Evolutionary conservation across 2,888 invertebrate species (phyloP).

Genomic region (Ectobius pallidus): DNA sequence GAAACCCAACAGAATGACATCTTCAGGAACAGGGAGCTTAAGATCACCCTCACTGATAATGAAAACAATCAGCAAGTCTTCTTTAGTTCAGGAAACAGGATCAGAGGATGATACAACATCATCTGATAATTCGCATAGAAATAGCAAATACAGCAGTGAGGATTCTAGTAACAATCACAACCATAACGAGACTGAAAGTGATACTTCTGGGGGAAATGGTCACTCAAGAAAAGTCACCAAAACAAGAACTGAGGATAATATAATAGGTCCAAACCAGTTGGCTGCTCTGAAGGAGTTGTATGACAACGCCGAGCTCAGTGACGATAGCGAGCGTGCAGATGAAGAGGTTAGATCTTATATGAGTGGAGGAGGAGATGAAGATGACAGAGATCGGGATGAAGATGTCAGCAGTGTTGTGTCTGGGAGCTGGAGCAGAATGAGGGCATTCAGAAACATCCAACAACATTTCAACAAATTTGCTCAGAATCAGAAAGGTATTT

Average conservation of each 20-base stretch:
- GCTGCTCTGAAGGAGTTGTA: constrained; percentile 56
- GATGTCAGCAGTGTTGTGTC: constrained; percentile 56
- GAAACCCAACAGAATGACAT: not conserved
- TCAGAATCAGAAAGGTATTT: not conserved
- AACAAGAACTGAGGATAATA: not conserved
- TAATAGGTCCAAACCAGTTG: constrained; percentile 46
- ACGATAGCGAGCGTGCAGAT: constrained; percentile 60
- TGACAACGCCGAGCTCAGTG: constrained; percentile 56
- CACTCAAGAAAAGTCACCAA: not conserved
- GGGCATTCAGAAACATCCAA: constrained; percentile 50
- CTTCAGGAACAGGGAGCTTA: constrained; percentile 16
- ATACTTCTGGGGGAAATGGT: not conserved
- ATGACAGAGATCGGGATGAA: constrained; percentile 47
- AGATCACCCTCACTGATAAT: constrained; percentile 41
- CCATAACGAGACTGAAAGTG: not conserved
- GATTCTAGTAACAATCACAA: not conserved
- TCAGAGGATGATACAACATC: not conserved
- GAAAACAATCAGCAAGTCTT: constrained; percentile 35
- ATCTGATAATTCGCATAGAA: not conserved
- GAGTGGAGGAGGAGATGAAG: constrained; percentile 49
- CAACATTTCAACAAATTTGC: constrained; percentile 36
- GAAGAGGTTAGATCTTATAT: constrained; percentile 66
- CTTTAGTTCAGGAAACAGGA: not conserved
- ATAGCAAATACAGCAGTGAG: not conserved
- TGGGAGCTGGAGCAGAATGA: constrained; percentile 64